phyloP scores from a whole-genome alignment of 2,888 invertebrate genomes.

The Cerastis leucographa region DNA sequence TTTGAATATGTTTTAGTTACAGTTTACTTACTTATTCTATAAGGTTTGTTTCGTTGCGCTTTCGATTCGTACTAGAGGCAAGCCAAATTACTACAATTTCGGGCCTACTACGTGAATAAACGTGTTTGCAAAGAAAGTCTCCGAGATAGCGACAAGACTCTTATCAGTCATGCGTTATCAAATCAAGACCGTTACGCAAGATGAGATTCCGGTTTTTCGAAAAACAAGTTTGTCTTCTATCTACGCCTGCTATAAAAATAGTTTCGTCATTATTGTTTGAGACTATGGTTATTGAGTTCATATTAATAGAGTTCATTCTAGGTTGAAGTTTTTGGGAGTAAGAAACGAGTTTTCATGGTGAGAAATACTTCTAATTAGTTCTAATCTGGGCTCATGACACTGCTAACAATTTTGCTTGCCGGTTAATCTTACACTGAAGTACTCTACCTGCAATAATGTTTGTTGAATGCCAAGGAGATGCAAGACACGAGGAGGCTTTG shows the following conservation, averaged over 20 bases:
- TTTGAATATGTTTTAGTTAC: too few relatives aligned
- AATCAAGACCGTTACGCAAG: conserved; percentile 56
- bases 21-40: too few relatives aligned
- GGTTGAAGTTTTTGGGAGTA: background rate
- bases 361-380: background rate
- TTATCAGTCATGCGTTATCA: conserved; percentile 61
- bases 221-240: conserved; percentile 42
- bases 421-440: too few relatives aligned
- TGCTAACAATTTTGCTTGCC: background rate
- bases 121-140: conserved; percentile 38
- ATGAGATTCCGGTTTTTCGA: conserved; percentile 50
- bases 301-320: background rate
- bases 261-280: conserved; percentile 31
- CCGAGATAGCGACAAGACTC: conserved; percentile 22
- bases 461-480: too few relatives aligned
- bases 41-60: too few relatives aligned
- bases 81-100: background rate
- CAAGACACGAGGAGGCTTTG: too few relatives aligned
- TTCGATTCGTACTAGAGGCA: too few relatives aligned
- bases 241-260: conserved; percentile 14
- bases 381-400: background rate
- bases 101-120: background rate
- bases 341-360: background rate
- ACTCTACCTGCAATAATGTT: too few relatives aligned
- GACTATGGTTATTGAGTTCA: background rate